These are phyloP conservation scores for Phyllopteryx taeniolatus DNA, from an alignment of 2,113 vertebrate species.

Conservation along the genomic window DNA sequence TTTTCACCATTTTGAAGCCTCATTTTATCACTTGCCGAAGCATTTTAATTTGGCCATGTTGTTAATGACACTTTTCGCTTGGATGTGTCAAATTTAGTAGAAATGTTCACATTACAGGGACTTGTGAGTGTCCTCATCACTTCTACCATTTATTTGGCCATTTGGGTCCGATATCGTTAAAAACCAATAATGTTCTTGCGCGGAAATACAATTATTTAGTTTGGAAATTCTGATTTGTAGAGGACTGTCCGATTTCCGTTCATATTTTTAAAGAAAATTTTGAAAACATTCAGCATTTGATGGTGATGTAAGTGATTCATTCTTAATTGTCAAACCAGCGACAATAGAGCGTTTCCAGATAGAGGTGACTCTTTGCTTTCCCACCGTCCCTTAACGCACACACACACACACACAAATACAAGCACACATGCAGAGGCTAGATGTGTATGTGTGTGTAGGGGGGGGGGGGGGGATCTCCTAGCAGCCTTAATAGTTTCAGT, in stretches of 20 bases:
- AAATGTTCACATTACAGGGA: neutral
- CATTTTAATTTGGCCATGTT: neutral
- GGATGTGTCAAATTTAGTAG: too few relatives aligned
- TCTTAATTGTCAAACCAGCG: neutral
- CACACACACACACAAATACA: slow-evolving; percentile 18
- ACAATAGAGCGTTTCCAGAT: neutral
- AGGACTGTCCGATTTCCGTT: neutral
- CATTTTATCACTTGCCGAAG: too few relatives aligned
- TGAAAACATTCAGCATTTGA: neutral
- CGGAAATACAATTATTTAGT: too few relatives aligned
- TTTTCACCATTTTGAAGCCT: too few relatives aligned
- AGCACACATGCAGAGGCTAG: slow-evolving; percentile 7
- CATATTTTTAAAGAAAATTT: neutral
- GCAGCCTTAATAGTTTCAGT: slow-evolving; percentile 54
- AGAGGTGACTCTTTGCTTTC: slow-evolving; percentile 30
- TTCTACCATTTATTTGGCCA: too few relatives aligned
- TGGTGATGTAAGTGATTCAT: neutral
- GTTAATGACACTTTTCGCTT: neutral
- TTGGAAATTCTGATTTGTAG: neutral
- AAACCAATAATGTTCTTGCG: too few relatives aligned
- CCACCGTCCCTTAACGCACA: slow-evolving; percentile 28
- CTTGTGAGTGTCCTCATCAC: neutral
- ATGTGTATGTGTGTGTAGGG: neutral
- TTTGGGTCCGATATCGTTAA: too few relatives aligned
- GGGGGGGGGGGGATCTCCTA: slow-evolving; percentile 47